Evolutionary conservation across 2,888 invertebrate species (phyloP), one percentile per base, ranked within the genome.

Genomic region (Netelia melanura): DNA sequence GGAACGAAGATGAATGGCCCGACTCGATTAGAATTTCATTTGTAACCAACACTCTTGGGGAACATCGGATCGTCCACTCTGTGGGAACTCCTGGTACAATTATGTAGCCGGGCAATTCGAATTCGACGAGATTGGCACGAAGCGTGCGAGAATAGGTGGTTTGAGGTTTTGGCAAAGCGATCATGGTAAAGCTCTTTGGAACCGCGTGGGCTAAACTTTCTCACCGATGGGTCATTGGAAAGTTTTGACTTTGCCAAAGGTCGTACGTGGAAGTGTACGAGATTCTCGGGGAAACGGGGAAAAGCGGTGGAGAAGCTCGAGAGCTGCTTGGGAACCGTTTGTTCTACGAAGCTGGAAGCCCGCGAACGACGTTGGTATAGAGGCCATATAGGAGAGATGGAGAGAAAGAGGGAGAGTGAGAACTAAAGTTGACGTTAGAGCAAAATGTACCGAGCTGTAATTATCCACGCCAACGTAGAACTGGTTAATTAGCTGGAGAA

Each of bases 401-500:
- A 30, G 21, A 25, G 68, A 78, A 48, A 23, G 77, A 23, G 30
- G 43, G 14, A 44, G 68, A 78, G 68, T 38, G 68, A 30, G 43
- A 61, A 68, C 77, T 62, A n/a, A 61, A 74, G 44, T 38, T 38
- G 81, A 64, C 52, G 70, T 70, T 64, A 70, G 30, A 48, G 81
- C 65, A 43, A 48, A 48, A 71, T 65, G 75, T 52, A 68, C 23
- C 56, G n/a, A n/a, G 76, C 68, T 44, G 62, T 77, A 77, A 84
- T 84, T 84, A 84, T 74, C 72, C 64, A 6, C n/a, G 65, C 48
- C 23, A 10, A 70, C 68, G 62, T 74, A 58, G 56, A 52, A 54
- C 38, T 54, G 78, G 81, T 84, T 84, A 81, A 84, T 84, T 81
- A 84, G 72, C 64, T 48, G 9, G 6, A 79, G 48, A 54, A 25